Base-by-base conservation (phyloP, 2,797 vertebrate genomes). In the Rhinichthys osculus region DNA sequence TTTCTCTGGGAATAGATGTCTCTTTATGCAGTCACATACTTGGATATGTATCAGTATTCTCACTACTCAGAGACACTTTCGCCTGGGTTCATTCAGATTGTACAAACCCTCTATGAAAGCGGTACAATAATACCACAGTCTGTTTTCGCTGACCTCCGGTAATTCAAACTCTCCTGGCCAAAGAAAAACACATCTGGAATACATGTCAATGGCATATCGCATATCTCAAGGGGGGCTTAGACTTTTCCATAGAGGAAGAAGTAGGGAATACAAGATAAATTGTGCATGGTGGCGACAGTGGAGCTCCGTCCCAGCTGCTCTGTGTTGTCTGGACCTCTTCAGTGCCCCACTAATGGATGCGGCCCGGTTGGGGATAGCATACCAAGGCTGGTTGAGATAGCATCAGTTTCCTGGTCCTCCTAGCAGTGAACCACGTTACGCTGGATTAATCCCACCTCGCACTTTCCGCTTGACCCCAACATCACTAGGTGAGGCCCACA, bases 181-280 rank as follows among this genome's bases (percentile, higher is more conserved):
- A 83, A 85, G 87, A 83, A 86, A 88, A 89, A 83, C 83, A 90
- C 88, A 88, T 90, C 89, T 90, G 89, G 89, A 88, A 89, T 87
- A 87, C 64, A 90, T 87, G 86, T 89, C 83, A 84, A 85, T 81
- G 80, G 86, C 70, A 78, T 88, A 89, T 89, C 85, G 21, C 76
- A 42, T 82, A 86, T 90, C 88, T 89, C 86, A 74, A 78, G 87
- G 84, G 42, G 89, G 81, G 77, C 5, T 38, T 86, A 19, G 42
- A 85, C 47, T 81, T 88, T 47, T 86, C 88, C 42, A 54, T 78
- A 44, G 72, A 90, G 67, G 44, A 87, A 81, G 79, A 86, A 89
- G 85, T 72, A 64, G 87, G 17, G 66, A 87, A 82, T 87, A 84
- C 87, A 87, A 88, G 87, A 82, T 86, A 88, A 87, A 88, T 84